Evolutionary conservation across 1,140 invertebrate genomes (phyloP).

Genomic region (Babylonia areolata): DNA sequence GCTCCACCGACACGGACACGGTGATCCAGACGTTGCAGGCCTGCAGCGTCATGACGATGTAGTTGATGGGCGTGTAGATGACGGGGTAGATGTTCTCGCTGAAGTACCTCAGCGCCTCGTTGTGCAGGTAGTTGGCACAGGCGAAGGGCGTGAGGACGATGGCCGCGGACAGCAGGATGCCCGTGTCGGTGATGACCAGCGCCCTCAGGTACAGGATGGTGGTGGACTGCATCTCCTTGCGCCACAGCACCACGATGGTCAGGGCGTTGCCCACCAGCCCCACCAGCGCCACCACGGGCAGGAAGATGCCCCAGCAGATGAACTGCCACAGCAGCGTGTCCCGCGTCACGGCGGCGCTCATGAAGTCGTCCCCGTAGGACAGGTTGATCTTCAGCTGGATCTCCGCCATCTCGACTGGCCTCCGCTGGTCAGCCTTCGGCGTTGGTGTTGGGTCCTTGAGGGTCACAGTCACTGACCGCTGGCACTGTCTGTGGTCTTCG

Average conservation of each 20-base stretch:
- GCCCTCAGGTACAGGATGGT: slow-evolving; percentile 71
- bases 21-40: slow-evolving; percentile 73
- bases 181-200: slow-evolving; percentile 68
- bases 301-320: slow-evolving; percentile 67
- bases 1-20: slow-evolving; percentile 71
- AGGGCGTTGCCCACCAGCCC: slow-evolving; percentile 74
- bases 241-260: slow-evolving; percentile 71
- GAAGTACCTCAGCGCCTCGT: slow-evolving; percentile 71
- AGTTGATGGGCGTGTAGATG: slow-evolving; percentile 64
- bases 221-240: slow-evolving; percentile 70
- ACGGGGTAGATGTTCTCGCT: slow-evolving; percentile 66
- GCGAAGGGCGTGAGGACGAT: slow-evolving; percentile 37
- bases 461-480: too few species aligned
- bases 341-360: slow-evolving; percentile 27
- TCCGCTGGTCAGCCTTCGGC: neutral
- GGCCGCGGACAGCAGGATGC: slow-evolving; percentile 38
- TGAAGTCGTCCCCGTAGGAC: slow-evolving; percentile 58
- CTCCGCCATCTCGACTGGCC: slow-evolving; percentile 40
- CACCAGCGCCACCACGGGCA: slow-evolving; percentile 62
- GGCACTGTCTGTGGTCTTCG: neutral
- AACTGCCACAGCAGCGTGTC: slow-evolving; percentile 58
- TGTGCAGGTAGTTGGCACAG: slow-evolving; percentile 47
- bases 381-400: slow-evolving; percentile 68
- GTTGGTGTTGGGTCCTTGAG: neutral
- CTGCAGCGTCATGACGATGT: slow-evolving; percentile 71